These are phyloP conservation scores for Reinhardtius hippoglossoides DNA, from an alignment of 2,113 vertebrate genomes.

Conservation along the genomic window DNA sequence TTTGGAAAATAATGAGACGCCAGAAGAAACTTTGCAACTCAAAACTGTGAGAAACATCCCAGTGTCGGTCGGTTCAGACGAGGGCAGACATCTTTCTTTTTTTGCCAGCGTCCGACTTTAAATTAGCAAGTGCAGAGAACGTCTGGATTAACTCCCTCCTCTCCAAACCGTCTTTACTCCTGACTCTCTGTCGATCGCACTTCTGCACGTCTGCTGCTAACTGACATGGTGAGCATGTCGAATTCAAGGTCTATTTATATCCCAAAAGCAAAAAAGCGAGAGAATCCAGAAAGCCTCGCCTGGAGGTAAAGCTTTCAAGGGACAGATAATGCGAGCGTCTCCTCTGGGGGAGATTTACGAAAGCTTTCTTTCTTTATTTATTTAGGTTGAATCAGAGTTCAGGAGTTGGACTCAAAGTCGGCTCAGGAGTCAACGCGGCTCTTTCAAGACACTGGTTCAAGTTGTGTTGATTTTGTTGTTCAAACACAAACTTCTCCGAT, in stretches of 20 bases:
- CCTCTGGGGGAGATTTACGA: slow-evolving; percentile 38
- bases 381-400: slow-evolving; percentile 23
- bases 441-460: no score
- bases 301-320: slow-evolving; percentile 59
- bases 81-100: not conserved
- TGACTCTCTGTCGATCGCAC: no score
- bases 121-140: not conserved
- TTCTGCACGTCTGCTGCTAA: not conserved
- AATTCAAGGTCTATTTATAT: slow-evolving; percentile 67
- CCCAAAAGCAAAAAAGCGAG: slow-evolving; percentile 20
- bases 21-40: not conserved
- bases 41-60: slow-evolving; percentile 7
- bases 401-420: slow-evolving; percentile 37
- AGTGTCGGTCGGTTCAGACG: not conserved
- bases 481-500: no score
- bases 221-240: slow-evolving; percentile 55
- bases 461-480: no score
- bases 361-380: slow-evolving; percentile 12
- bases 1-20: slow-evolving; percentile 27
- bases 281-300: slow-evolving; percentile 45
- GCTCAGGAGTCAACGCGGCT: slow-evolving; percentile 21
- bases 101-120: not conserved
- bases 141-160: no score
- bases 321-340: slow-evolving; percentile 48
- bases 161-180: no score